Conservation (phyloP, 2,888 invertebrate species). For the Phengaris arion region DNA sequence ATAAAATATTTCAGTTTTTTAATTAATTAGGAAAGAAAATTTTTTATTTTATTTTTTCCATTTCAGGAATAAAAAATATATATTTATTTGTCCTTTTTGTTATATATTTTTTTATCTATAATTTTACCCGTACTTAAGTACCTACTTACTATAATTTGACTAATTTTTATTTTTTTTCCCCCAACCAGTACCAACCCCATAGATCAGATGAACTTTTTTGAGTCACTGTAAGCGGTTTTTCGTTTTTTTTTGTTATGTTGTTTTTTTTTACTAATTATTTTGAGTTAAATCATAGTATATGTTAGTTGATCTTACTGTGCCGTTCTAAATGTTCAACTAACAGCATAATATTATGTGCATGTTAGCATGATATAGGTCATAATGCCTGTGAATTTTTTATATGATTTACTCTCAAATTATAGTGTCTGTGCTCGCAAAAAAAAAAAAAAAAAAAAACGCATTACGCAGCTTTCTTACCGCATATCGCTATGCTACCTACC, state of each 20-base stretch:
- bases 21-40: too few relatives aligned
- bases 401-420: not conserved
- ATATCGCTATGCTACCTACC: too few relatives aligned
- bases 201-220: conserved; percentile 80
- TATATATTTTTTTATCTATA: not conserved
- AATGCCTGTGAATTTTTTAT: too few relatives aligned
- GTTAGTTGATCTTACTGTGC: conserved; percentile 10
- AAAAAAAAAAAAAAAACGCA: too few relatives aligned
- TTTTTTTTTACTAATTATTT: conserved; percentile 39
- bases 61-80: not conserved
- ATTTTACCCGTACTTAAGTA: not conserved
- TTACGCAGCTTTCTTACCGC: too few relatives aligned
- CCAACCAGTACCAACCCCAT: conserved; percentile 75
- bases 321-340: not conserved
- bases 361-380: too few relatives aligned
- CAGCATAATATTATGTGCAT: too few relatives aligned
- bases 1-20: too few relatives aligned
- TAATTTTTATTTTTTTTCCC: conserved; percentile 64
- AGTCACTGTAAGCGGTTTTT: conserved; percentile 75
- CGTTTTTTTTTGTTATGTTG: conserved; percentile 46
- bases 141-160: conserved; percentile 47
- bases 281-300: conserved; percentile 4
- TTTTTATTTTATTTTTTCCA: too few relatives aligned
- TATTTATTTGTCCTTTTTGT: not conserved
- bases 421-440: not conserved